Conservation (phyloP, 2,113 vertebrate genomes). For the Numida meleagris region DNA sequence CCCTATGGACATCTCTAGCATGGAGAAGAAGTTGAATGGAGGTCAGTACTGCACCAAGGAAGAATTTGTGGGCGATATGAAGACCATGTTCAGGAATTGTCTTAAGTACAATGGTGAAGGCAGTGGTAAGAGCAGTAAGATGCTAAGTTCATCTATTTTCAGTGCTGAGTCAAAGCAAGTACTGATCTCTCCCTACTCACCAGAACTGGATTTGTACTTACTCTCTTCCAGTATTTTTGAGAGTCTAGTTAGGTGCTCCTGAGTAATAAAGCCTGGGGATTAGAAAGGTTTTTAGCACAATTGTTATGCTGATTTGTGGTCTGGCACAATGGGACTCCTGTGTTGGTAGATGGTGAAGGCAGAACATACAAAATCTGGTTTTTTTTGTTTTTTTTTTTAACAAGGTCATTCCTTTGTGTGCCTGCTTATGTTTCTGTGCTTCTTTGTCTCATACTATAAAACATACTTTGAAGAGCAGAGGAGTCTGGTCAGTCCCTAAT, state of each 20-base stretch:
- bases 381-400: not conserved
- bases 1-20: slow-evolving; percentile 97
- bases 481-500: not conserved
- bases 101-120: slow-evolving; percentile 95
- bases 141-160: not conserved
- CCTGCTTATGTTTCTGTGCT: not conserved
- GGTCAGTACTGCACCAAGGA: slow-evolving; percentile 94
- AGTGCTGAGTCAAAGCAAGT: not conserved
- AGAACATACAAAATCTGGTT: not conserved
- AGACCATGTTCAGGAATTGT: slow-evolving; percentile 98
- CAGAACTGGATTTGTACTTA: not conserved
- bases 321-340: not conserved
- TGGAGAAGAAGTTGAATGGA: slow-evolving; percentile 93
- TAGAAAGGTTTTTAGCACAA: not conserved
- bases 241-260: not conserved
- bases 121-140: slow-evolving; percentile 85
- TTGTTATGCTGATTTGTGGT: not conserved
- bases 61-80: slow-evolving; percentile 93
- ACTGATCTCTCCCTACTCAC: not conserved
- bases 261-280: not conserved
- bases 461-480: not conserved
- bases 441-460: not conserved
- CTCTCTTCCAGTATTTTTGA: not conserved
- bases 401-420: not conserved
- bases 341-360: not conserved